Evolutionary conservation across 2,888 invertebrate species (phyloP), one percentile per base, ranked within the genome.

Genomic region (Drepanosiphum platanoidis): DNA sequence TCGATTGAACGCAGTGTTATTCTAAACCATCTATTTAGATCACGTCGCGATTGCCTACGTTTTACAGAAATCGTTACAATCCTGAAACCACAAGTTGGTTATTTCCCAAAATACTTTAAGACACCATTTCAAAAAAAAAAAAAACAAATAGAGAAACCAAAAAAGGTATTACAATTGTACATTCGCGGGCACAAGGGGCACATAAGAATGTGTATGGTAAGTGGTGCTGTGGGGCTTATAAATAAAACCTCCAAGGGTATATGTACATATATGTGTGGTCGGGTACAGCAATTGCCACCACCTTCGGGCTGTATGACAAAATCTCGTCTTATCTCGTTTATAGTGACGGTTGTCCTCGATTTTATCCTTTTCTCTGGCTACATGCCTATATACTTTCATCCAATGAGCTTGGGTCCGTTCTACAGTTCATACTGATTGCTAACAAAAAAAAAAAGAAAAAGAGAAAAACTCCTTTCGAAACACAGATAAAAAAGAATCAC

Each of bases 281-380:
- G 66, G 34, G 22, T 27, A 36, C 42, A 5, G 64, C n/a, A 18
- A 83, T 83, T 74, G 66, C 84, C 36, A 36, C 34, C 84, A 72
- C 74, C 74, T 74, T 32, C 42, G 30, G 83, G 72, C 42, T 42
- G 46, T n/a, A 42, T 34, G 83, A 75, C 72, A 15, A 66, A 83
- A 83, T 83, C 72, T 75, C 74, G 66, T 74, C 83, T 83, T 52
- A 83, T 74, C 64, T 75, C 75, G 83, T 83, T 83, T 83, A 46
- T 75, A 39, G 68, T 32, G 46, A 70, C 78, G 32, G 64, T 66
- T 79, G 32, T 36, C 32, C 78, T 66, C 66, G 27, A 58, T 52
- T 80, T 70, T 36, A 70, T 80, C 58, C 27, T 68, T 52, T 66
- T 70, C 30, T 22, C 18, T 27, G 70, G 15, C 27, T 15, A n/a